Conservation (phyloP, 2,797 vertebrate species). For the Falco peregrinus region DNA sequence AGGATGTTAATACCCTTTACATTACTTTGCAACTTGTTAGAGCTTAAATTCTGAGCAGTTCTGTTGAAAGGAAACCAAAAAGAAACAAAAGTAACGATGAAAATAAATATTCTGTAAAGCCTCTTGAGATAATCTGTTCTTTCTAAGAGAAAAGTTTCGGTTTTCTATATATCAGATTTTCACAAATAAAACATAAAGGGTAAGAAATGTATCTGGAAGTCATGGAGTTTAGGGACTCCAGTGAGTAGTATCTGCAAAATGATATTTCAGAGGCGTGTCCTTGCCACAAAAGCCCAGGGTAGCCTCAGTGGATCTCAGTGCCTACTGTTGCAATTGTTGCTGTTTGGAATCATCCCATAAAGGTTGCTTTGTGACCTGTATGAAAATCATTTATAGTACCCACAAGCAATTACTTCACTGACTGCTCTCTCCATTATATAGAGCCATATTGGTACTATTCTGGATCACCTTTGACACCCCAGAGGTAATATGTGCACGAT, state of each 20-base stretch:
- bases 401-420: neutral
- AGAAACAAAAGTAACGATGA: neutral
- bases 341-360: neutral
- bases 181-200: neutral
- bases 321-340: neutral
- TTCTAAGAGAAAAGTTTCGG: neutral
- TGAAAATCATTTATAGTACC: neutral
- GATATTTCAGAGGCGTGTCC: neutral
- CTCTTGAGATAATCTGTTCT: neutral
- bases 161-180: neutral
- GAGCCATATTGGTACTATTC: neutral
- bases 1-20: neutral
- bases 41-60: neutral
- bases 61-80: neutral
- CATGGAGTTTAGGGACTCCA: neutral
- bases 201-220: neutral
- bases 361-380: neutral
- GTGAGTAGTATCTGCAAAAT: slow-evolving; percentile 2
- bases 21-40: neutral
- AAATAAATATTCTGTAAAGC: neutral
- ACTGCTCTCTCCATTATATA: neutral
- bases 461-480: neutral
- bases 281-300: neutral
- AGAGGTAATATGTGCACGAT: neutral
- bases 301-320: neutral